Evolutionary conservation across 2,888 invertebrate species (phyloP), one percentile per base, ranked within the genome.

Genomic region (Isoperla grammatica): DNA sequence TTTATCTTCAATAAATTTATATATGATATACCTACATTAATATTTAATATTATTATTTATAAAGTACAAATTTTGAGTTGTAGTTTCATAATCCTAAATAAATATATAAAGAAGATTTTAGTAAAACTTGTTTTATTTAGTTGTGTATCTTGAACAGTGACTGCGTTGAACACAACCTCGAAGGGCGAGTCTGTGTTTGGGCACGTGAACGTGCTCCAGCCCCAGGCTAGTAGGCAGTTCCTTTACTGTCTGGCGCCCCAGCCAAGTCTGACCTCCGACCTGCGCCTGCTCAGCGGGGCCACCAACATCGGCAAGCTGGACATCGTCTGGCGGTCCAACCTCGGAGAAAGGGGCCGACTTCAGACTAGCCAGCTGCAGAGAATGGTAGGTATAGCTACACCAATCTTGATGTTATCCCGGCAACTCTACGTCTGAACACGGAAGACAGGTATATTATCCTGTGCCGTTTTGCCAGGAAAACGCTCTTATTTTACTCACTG

Each of bases 321-420:
- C 76, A 98, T 99, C 71, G 90, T 95, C 9, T 99, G 99, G 99
- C 83, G 96, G 67, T 95, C 96, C 29, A 92, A 94, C 76, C 83
- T 98, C 69, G 98, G 98, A 17, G 98, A 98, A 77, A 86, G 90
- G 68, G 98, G 97, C n/a, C 81, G 96, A 64, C 77, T 98, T 62
- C 97, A 98, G 78, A 98, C 97, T 13, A 95, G 95, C 76, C 94
- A 94, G 70, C 75, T 98, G 60, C 91, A 94, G 72, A 83, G 96
- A 78, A 87, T 88, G 81, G 90, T 90, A 73, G 70, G 73, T 71
- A n/a, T 15, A 15, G 19, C 13, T 11, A 6, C 13, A 13, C 42
- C 11, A 37, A 9, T 9, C 11, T 37, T 37, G 11, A 9, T 37
- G 6, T 37, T 9, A 11, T 9, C 6, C 37, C 37, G 37, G 37